A percentile compares a stretch with the other conserved stretches of the same genome.
These are phyloP conservation scores for Chrysocyon brachyurus DNA, from an alignment of 2,797 vertebrate genomes.

Conservation along the genomic window DNA sequence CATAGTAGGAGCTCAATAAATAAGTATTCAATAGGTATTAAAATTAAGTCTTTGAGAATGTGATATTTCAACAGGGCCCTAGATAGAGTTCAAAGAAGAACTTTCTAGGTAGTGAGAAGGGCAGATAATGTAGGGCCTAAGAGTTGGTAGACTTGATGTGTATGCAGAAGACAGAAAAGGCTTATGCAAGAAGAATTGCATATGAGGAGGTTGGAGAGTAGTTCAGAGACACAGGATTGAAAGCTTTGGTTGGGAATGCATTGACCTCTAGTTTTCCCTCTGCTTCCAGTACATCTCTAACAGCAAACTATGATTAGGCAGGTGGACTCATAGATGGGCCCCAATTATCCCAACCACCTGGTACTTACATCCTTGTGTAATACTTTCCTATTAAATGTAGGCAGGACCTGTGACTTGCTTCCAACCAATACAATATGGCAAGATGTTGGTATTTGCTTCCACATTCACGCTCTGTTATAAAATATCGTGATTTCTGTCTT, in stretches of 20 bases:
- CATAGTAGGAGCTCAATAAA: neutral
- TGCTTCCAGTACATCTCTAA: neutral
- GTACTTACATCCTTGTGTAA: neutral
- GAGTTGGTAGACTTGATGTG: neutral
- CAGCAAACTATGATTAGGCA: neutral
- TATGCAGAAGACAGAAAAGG: neutral
- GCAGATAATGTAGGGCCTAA: neutral
- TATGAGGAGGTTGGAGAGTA: neutral
- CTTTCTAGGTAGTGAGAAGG: neutral
- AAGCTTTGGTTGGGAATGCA: neutral
- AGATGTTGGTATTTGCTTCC: neutral
- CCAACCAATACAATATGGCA: neutral
- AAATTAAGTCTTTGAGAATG: slow-evolving; percentile 47
- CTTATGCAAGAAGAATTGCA: neutral
- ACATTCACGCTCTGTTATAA: neutral
- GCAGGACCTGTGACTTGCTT: neutral
- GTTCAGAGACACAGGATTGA: neutral
- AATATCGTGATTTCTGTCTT: neutral
- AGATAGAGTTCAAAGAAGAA: neutral
- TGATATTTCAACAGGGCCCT: slow-evolving; percentile 63
- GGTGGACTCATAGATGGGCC: neutral
- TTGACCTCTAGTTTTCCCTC: neutral
- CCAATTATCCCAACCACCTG: neutral
- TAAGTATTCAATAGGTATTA: neutral
- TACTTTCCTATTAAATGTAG: neutral